Evolutionary conservation across 1,140 invertebrate genomes (phyloP).

Genomic region (Bombus vancouverensis): DNA sequence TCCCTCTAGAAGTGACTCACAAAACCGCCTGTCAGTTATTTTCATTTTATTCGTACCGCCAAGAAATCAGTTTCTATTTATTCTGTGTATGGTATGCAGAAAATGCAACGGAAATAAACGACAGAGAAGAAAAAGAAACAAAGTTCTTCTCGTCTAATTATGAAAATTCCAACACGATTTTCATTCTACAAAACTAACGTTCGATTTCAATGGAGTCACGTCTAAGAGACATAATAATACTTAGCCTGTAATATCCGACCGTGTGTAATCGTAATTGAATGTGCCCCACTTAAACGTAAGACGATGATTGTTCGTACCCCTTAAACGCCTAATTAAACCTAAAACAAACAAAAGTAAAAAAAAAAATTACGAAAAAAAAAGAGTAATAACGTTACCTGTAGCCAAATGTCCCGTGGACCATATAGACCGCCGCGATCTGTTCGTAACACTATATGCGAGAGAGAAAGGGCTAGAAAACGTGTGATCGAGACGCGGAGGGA

Average conservation of each 20-base stretch:
- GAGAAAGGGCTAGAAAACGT: slow-evolving; percentile 2
- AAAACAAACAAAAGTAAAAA: slow-evolving; percentile 1
- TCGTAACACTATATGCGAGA: slow-evolving; percentile 42
- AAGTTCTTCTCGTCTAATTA: neutral
- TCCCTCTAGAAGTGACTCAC: slow-evolving; percentile 36
- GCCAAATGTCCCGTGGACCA: slow-evolving; percentile 81
- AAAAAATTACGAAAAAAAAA: slow-evolving; percentile 46
- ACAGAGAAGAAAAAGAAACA: neutral
- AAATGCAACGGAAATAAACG: neutral
- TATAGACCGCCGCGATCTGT: slow-evolving; percentile 76
- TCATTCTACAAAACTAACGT: neutral
- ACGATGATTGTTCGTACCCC: slow-evolving; percentile 49
- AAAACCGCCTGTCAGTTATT: neutral
- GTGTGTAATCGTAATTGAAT: slow-evolving; percentile 32
- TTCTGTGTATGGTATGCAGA: neutral
- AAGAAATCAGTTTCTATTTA: neutral
- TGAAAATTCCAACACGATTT: neutral
- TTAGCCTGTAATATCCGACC: slow-evolving; percentile 14
- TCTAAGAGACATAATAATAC: slow-evolving; percentile 12
- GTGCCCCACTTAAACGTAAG: slow-evolving; percentile 38
- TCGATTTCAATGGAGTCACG: slow-evolving; percentile 22
- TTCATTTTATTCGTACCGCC: neutral
- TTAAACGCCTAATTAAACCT: slow-evolving; percentile 48
- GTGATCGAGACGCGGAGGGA: neutral
- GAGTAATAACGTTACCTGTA: slow-evolving; percentile 71